These are phyloP conservation scores for Peromyscus polionotus DNA, from an alignment of 2,113 vertebrate genomes.

Conservation along the genomic window DNA sequence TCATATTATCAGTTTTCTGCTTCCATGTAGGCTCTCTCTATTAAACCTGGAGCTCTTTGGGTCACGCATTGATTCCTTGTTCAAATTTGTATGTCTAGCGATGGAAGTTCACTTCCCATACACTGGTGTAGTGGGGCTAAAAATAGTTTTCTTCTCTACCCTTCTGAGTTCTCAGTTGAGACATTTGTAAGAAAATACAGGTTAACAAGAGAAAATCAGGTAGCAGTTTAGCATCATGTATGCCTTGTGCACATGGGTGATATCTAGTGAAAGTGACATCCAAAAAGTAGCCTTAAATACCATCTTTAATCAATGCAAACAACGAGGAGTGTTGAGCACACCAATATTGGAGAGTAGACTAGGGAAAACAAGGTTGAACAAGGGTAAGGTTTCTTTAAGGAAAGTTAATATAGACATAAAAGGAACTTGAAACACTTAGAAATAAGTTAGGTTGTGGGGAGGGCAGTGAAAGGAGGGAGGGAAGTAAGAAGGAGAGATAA, in stretches of 20 bases:
- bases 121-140: not conserved
- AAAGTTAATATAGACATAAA: constrained; percentile 28
- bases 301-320: not conserved
- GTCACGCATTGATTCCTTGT: constrained; percentile 30
- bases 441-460: not conserved
- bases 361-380: not conserved
- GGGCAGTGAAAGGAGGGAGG: not conserved
- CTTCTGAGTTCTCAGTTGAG: not conserved
- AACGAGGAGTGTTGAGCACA: not conserved
- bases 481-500: not conserved
- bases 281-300: not conserved
- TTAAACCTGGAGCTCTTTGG: constrained; percentile 38
- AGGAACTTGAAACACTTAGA: constrained; percentile 8
- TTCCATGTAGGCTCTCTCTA: constrained; percentile 4
- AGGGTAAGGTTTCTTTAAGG: not conserved
- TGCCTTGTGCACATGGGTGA: not conserved
- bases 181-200: not conserved
- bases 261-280: not conserved
- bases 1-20: not conserved
- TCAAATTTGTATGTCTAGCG: constrained; percentile 12
- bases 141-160: not conserved
- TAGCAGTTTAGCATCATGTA: not conserved
- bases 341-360: not conserved
- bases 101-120: not conserved
- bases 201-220: constrained; percentile 16